These are phyloP conservation scores for Pseudorhombus dupliciocellatus DNA, from an alignment of 2,113 vertebrate genomes.

Conservation along the genomic window DNA sequence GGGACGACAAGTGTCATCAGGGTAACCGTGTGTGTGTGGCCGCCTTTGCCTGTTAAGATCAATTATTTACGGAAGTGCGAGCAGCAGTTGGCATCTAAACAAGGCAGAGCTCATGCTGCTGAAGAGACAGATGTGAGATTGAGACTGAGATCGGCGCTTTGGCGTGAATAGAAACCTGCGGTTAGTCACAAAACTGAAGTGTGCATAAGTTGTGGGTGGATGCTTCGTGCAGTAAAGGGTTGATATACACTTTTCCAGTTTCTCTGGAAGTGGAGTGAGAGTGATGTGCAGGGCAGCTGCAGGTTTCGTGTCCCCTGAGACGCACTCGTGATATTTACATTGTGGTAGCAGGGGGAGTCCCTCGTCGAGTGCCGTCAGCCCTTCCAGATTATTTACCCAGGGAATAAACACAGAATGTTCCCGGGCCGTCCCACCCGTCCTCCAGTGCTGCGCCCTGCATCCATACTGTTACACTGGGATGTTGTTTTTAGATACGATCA, in stretches of 20 bases:
- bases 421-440: constrained; percentile 51
- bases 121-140: constrained; percentile 43
- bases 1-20: constrained; percentile 1
- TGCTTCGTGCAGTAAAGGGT: background rate
- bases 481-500: constrained; percentile 65
- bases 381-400: constrained; percentile 62
- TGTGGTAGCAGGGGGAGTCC: background rate
- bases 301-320: background rate
- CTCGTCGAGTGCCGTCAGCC: constrained; percentile 11
- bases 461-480: constrained; percentile 33
- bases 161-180: constrained; percentile 16
- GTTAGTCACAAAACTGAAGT: constrained; percentile 6
- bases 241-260: background rate
- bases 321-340: constrained; percentile 29
- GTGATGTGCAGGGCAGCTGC: background rate
- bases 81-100: constrained; percentile 49
- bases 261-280: constrained; percentile 11
- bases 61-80: constrained; percentile 67
- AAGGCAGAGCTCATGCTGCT: constrained; percentile 11
- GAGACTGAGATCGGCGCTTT: constrained; percentile 14
- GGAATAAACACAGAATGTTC: constrained; percentile 64
- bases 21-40: constrained; percentile 34
- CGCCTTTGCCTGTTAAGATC: constrained; percentile 39
- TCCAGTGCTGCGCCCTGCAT: constrained; percentile 29
- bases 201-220: background rate